Conservation (phyloP, 2,888 invertebrate genomes). For the Nineta flava region DNA sequence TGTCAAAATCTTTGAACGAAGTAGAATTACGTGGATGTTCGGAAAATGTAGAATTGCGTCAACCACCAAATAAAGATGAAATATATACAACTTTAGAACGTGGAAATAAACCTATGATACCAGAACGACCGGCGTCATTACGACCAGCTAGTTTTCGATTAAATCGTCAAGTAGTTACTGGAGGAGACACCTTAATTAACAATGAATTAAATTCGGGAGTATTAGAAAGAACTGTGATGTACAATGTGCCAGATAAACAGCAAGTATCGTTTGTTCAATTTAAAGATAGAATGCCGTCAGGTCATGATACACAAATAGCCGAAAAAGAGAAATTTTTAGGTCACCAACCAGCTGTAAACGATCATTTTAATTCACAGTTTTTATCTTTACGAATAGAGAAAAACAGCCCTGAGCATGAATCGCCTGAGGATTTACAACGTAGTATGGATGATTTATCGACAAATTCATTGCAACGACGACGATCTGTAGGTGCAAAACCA, state of each 20-base stretch:
- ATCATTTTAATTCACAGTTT: background rate
- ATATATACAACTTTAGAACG: constrained; percentile 23
- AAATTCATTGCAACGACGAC: constrained; percentile 13
- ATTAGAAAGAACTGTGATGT: constrained; percentile 52
- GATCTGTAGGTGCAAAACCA: constrained; percentile 18
- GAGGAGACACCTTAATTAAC: constrained; percentile 10
- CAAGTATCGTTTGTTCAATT: constrained; percentile 54
- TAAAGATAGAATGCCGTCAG: constrained; percentile 16
- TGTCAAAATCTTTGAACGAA: constrained; percentile 13
- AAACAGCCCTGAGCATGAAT: constrained; percentile 13
- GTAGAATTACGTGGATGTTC: constrained; percentile 21
- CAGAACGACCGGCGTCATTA: constrained; percentile 60
- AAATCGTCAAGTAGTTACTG: background rate
- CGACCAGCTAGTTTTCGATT: constrained; percentile 19
- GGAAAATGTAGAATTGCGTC: constrained; percentile 35
- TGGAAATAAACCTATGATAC: constrained; percentile 58
- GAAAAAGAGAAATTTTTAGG: constrained; percentile 27
- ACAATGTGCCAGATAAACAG: constrained; percentile 53
- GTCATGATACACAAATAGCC: constrained; percentile 26
- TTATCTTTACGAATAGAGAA: constrained; percentile 7
- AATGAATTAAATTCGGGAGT: constrained; percentile 27
- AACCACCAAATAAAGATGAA: constrained; percentile 21
- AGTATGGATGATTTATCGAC: constrained; percentile 18
- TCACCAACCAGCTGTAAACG: constrained; percentile 15
- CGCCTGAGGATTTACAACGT: constrained; percentile 18